These are phyloP conservation scores for Epinephelus lanceolatus DNA, from an alignment of 2,113 vertebrate genomes.

Conservation along the genomic window DNA sequence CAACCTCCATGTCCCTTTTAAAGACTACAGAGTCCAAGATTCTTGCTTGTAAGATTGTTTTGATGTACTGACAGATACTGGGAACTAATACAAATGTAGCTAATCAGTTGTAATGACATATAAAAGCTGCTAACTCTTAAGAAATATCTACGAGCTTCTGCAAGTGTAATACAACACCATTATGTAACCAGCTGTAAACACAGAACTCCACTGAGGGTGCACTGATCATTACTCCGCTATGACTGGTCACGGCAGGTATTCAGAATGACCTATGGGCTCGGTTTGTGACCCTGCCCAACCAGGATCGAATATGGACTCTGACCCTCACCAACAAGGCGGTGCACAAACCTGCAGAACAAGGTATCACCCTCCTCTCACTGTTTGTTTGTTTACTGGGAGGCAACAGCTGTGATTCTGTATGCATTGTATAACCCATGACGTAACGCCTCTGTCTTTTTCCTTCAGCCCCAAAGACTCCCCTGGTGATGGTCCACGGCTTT, in stretches of 20 bases:
- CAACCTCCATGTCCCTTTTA: conserved; percentile 93
- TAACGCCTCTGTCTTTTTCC: background rate
- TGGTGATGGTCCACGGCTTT: conserved; percentile 95
- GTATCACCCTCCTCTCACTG: conserved; percentile 31
- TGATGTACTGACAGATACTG: background rate
- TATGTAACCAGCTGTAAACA: background rate
- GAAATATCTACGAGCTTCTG: background rate
- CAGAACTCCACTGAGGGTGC: background rate
- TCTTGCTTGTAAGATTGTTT: conserved; percentile 87
- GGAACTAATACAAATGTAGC: background rate
- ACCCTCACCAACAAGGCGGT: conserved; percentile 82
- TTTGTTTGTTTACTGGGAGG: conserved; percentile 17
- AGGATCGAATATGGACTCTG: conserved; percentile 92
- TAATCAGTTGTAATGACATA: background rate
- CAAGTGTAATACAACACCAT: background rate
- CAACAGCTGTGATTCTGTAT: background rate
- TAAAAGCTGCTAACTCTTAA: background rate
- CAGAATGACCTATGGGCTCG: conserved; percentile 89
- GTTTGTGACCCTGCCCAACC: conserved; percentile 89
- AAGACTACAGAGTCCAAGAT: conserved; percentile 92
- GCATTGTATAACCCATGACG: no score
- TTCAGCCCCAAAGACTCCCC: conserved; percentile 83
- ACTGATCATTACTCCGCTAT: background rate
- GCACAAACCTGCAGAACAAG: conserved; percentile 59
- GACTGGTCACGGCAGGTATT: conserved; percentile 82